Evolutionary conservation across 2,113 vertebrate species (phyloP).

Genomic region (Aplodontia rufa): DNA sequence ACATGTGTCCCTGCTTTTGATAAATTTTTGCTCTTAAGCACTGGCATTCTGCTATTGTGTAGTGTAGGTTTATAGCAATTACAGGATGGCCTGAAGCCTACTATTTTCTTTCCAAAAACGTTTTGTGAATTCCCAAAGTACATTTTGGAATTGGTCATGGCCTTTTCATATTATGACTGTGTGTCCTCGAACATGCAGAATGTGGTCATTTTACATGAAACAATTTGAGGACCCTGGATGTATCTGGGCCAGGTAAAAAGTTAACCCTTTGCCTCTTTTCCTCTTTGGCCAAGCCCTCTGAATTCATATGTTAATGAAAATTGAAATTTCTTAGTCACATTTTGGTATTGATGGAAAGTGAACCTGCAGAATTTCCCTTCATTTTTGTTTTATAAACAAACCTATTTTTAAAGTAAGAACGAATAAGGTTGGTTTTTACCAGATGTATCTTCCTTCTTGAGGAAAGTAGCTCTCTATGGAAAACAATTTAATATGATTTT

Average conservation of each 20-base stretch:
- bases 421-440: constrained; percentile 77
- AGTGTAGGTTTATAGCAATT: constrained; percentile 57
- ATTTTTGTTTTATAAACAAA: constrained; percentile 76
- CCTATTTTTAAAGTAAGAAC: constrained; percentile 74
- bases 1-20: constrained; percentile 71
- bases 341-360: constrained; percentile 79
- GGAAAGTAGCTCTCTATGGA: constrained; percentile 67
- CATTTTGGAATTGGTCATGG: constrained; percentile 35
- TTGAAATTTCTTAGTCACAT: constrained; percentile 67
- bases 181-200: constrained; percentile 49
- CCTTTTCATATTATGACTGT: constrained; percentile 47
- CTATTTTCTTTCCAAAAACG: constrained; percentile 42
- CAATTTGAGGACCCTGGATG: constrained; percentile 78
- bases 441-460: constrained; percentile 73
- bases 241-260: constrained; percentile 78
- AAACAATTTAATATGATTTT: constrained; percentile 79
- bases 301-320: constrained; percentile 72
- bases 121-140: constrained; percentile 60
- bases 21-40: constrained; percentile 62
- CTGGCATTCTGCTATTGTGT: constrained; percentile 42
- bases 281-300: constrained; percentile 58
- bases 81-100: not conserved
- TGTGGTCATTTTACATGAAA: constrained; percentile 47
- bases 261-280: constrained; percentile 72
- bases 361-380: constrained; percentile 76